A percentile compares a stretch with the other conserved stretches of the same genome.
phyloP scores from a whole-genome alignment of 53 echinoderm and acorn worm genomes.

The Patiria pectinifera region DNA sequence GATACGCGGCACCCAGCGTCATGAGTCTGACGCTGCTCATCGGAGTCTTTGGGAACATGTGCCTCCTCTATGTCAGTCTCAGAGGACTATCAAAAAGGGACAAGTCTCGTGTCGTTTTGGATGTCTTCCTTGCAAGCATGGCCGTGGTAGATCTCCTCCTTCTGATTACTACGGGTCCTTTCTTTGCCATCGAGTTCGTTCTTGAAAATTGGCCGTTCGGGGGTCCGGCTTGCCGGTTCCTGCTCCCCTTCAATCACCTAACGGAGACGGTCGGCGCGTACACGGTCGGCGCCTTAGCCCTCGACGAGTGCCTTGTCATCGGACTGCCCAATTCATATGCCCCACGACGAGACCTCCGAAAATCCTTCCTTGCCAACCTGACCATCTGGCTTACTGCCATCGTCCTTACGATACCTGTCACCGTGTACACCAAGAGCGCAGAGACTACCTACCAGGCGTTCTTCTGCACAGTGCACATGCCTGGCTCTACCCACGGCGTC shows the following conservation, averaged over 20 bases:
- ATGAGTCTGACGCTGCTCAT: conserved; percentile 64
- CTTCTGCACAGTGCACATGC: conserved; percentile 65
- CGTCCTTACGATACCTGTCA: conserved; percentile 53
- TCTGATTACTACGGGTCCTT: conserved; percentile 61
- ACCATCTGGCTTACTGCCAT: conserved; percentile 53
- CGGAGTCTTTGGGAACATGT: conserved; percentile 68
- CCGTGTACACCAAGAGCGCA: conserved; percentile 19
- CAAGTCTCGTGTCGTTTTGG: conserved; percentile 6
- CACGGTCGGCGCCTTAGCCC: conserved; percentile 36
- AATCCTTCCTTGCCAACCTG: conserved; percentile 12
- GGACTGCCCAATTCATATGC: conserved; percentile 54
- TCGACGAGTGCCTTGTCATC: conserved; percentile 68
- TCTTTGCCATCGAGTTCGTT: conserved; percentile 71
- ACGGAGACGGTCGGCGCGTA: conserved; percentile 65
- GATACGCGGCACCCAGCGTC: conserved; percentile 72
- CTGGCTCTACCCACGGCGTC: conserved; percentile 41
- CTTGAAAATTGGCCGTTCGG: conserved; percentile 72
- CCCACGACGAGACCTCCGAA: conserved; percentile 27
- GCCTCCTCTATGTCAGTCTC: conserved; percentile 56
- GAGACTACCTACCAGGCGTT: not conserved
- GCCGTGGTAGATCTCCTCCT: conserved; percentile 65
- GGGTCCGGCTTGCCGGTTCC: conserved; percentile 37
- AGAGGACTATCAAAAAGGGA: not conserved
- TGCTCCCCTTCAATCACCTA: conserved; percentile 66
- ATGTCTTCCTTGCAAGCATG: conserved; percentile 29